Percentiles rank a stretch among this genome's conserved stretches.
Conservation (phyloP, 2,888 invertebrate species). For the Lepidocyrtinus sp. region DNA sequence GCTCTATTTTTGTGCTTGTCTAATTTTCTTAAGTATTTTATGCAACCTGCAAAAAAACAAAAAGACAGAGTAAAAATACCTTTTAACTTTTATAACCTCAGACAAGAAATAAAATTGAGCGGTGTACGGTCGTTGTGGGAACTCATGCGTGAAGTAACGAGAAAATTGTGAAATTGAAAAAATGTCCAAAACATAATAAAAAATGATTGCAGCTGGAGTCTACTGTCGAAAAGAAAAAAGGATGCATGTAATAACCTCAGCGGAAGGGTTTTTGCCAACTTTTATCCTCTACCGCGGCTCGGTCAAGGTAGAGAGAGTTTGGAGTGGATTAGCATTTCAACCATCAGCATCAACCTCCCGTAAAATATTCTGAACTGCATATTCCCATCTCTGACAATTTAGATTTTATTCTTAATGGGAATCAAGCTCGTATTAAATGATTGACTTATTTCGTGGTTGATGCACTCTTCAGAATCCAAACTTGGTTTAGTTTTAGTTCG, state of each 20-base stretch:
- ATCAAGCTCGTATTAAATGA: conserved; percentile 12
- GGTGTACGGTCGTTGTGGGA: conserved; percentile 2
- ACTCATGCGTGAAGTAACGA: conserved; percentile 32
- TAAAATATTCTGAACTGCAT: not conserved
- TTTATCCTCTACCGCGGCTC: no score
- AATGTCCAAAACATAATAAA: not conserved
- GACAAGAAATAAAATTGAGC: not conserved
- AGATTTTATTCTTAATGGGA: not conserved
- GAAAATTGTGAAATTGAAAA: conserved; percentile 8
- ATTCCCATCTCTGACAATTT: not conserved
- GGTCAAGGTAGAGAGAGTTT: not conserved
- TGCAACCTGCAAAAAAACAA: not conserved
- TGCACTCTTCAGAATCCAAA: not conserved
- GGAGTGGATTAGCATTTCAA: not conserved
- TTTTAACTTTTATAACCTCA: conserved; percentile 2
- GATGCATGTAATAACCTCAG: not conserved
- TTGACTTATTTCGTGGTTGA: conserved; percentile 11
- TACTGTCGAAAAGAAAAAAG: not conserved
- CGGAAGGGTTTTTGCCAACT: not conserved
- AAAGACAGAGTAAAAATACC: not conserved
- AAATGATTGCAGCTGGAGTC: not conserved
- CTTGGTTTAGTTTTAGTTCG: not conserved
- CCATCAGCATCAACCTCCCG: not conserved
- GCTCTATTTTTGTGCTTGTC: no score
- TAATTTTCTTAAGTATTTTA: not conserved